Evolutionary conservation across 1,140 invertebrate genomes (phyloP).

Genomic region (Dreissena rostriformis): DNA sequence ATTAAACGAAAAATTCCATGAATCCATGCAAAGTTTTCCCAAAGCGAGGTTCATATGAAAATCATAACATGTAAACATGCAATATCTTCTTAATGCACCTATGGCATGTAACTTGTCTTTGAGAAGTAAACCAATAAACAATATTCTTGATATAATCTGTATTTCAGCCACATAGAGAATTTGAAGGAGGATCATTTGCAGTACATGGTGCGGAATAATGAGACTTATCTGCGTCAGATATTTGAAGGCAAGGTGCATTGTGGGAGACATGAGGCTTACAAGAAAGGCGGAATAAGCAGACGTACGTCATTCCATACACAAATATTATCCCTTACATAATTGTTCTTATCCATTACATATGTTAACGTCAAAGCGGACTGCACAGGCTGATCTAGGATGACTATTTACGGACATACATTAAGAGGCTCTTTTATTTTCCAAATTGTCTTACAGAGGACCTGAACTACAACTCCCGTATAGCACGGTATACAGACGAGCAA

Average conservation of each 20-base stretch:
- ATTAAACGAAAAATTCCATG: too few species aligned
- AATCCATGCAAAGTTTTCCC: too few species aligned
- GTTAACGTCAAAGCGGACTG: too few species aligned
- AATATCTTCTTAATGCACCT: too few species aligned
- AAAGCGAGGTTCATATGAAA: too few species aligned
- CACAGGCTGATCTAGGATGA: too few species aligned
- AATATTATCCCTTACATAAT: too few species aligned
- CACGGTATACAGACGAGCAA: conserved; percentile 55
- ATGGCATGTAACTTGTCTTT: too few species aligned
- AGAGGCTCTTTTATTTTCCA: neutral
- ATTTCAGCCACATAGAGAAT: conserved; percentile 18
- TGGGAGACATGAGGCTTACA: conserved; percentile 40
- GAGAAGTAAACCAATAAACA: too few species aligned
- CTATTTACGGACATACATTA: too few species aligned
- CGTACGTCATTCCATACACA: conserved; percentile 13
- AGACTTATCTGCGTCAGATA: conserved; percentile 29
- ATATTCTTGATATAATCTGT: neutral
- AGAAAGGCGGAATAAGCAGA: conserved; percentile 39
- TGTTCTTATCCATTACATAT: too few species aligned
- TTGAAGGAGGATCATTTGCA: conserved; percentile 46
- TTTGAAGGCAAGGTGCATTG: conserved; percentile 42
- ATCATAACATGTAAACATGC: too few species aligned
- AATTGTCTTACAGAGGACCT: conserved; percentile 51
- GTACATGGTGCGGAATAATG: conserved; percentile 25
- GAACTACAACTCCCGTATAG: conserved; percentile 33